phyloP scores from a whole-genome alignment of 1,140 invertebrate species.

The Agrilus planipennis region DNA sequence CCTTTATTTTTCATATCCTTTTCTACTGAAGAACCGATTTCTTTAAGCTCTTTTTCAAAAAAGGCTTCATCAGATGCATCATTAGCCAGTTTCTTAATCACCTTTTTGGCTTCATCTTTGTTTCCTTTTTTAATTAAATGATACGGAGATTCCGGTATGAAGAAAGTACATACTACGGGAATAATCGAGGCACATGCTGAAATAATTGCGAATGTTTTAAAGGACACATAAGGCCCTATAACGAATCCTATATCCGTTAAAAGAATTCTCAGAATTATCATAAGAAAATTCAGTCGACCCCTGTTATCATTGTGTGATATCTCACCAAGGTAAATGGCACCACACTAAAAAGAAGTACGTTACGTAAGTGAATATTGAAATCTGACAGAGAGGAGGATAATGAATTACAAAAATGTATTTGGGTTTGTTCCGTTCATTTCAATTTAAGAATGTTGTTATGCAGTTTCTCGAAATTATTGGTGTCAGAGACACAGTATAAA shows the following conservation, averaged over 20 bases:
- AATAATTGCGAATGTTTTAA: slow-evolving; percentile 30
- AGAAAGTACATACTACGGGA: slow-evolving; percentile 51
- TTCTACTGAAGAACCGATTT: slow-evolving; percentile 8
- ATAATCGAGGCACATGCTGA: slow-evolving; percentile 46
- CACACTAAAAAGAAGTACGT: slow-evolving; percentile 5
- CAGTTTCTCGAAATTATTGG: no score
- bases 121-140: slow-evolving; percentile 48
- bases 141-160: slow-evolving; percentile 75
- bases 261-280: no score
- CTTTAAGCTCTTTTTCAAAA: slow-evolving; percentile 10
- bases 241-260: no score
- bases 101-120: slow-evolving; percentile 38
- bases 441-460: no score
- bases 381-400: no score
- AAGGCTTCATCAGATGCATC: background rate
- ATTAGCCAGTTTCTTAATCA: slow-evolving; percentile 31
- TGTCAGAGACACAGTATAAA: no score
- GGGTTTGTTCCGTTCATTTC: no score
- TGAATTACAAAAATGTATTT: no score
- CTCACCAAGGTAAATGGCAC: slow-evolving; percentile 1
- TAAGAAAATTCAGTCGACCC: no score
- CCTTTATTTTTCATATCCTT: slow-evolving; percentile 10
- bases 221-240: no score
- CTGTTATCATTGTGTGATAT: slow-evolving; percentile 1
- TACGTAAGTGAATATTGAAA: no score